phyloP scores from a whole-genome alignment of 2,888 invertebrate species.

The Busseola fusca region DNA sequence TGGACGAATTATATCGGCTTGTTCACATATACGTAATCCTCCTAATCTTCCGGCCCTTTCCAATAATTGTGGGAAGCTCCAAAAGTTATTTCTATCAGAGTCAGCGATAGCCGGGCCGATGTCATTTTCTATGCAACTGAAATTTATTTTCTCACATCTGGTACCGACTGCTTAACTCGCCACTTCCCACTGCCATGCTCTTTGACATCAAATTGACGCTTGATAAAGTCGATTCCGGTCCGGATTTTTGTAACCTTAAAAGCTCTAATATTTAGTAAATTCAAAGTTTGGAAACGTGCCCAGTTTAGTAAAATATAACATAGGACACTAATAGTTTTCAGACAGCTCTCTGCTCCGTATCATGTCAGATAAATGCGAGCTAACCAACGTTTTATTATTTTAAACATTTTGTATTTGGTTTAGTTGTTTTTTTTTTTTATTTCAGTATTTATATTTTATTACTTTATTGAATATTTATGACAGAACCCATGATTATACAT shows the following conservation, averaged over 20 bases:
- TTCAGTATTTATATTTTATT: background rate
- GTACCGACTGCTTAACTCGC: constrained; percentile 33
- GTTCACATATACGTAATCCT: constrained; percentile 68
- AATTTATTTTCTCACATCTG: constrained; percentile 56
- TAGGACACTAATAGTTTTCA: constrained; percentile 52
- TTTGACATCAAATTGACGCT: constrained; percentile 54
- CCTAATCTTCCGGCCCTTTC: constrained; percentile 64
- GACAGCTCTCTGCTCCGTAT: constrained; percentile 36
- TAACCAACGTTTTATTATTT: constrained; percentile 38
- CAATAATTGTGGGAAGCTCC: constrained; percentile 64
- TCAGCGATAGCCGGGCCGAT: constrained; percentile 34
- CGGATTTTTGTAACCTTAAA: constrained; percentile 38
- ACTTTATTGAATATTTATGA: constrained; percentile 37
- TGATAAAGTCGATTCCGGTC: constrained; percentile 44
- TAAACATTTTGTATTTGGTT: constrained; percentile 12
- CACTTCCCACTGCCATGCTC: constrained; percentile 39
- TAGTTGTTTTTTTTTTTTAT: constrained; percentile 11
- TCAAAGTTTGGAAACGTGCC: constrained; percentile 39
- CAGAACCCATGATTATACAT: background rate
- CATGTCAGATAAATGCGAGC: constrained; percentile 35
- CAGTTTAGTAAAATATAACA: constrained; percentile 45
- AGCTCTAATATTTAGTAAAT: constrained; percentile 50
- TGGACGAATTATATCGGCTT: constrained; percentile 75
- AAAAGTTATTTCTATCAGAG: constrained; percentile 64
- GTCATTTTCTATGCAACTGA: constrained; percentile 54